Evolutionary conservation across 2,888 invertebrate genomes (phyloP).

Genomic region (Drepanosiphum platanoidis): DNA sequence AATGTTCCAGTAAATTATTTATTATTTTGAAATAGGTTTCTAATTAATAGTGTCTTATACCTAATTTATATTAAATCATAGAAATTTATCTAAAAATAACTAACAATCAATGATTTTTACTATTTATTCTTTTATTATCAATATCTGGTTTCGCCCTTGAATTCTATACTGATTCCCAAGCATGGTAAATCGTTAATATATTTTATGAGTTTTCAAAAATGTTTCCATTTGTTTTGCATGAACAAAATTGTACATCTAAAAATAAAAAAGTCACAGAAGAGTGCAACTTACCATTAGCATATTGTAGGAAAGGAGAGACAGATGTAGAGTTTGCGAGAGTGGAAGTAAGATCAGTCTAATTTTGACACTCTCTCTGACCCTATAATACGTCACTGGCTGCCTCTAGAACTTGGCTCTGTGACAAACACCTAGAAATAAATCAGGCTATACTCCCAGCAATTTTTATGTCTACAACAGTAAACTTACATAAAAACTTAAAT

Average conservation of each 20-base stretch:
- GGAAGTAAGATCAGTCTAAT: slow-evolving; percentile 59
- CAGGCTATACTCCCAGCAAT: slow-evolving; percentile 16
- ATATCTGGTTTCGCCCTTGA: slow-evolving; percentile 31
- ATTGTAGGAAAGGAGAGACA: slow-evolving; percentile 35
- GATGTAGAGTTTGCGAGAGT: slow-evolving; percentile 21
- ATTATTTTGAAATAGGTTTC: too few relatives aligned
- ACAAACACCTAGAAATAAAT: slow-evolving; percentile 59
- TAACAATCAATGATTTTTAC: too few relatives aligned
- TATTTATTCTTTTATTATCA: neutral
- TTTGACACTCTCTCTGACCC: slow-evolving; percentile 60
- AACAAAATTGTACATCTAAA: slow-evolving; percentile 49
- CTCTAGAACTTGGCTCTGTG: slow-evolving; percentile 47
- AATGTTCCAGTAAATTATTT: too few relatives aligned
- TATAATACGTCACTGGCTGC: slow-evolving; percentile 57
- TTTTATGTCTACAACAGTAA: slow-evolving; percentile 13
- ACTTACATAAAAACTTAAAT: slow-evolving; percentile 14
- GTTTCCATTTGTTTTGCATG: slow-evolving; percentile 29
- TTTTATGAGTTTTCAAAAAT: slow-evolving; percentile 31
- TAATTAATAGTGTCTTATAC: too few relatives aligned
- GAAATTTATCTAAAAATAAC: neutral
- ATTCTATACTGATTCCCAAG: slow-evolving; percentile 33
- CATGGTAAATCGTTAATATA: slow-evolving; percentile 21
- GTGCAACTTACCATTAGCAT: slow-evolving; percentile 31
- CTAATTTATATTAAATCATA: too few relatives aligned
- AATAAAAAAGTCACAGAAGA: slow-evolving; percentile 38